Base-by-base conservation (phyloP, 2,888 invertebrate genomes). In the Callinectes sapidus region DNA sequence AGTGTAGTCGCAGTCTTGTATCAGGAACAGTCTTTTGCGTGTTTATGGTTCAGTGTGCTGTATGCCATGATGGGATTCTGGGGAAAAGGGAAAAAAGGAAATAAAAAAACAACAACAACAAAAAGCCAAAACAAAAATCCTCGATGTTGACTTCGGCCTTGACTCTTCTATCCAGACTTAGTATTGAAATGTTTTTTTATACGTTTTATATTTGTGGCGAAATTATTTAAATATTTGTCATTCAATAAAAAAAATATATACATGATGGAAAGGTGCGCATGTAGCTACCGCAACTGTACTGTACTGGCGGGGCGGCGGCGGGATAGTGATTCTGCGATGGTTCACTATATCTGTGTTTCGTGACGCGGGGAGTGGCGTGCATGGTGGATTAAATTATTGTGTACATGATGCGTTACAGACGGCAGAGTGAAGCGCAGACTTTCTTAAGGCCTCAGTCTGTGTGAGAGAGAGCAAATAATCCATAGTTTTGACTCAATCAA, bases 61-160 rank as follows among this genome's bases (percentile, higher is more conserved):
- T 81, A n/a, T 81, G 35, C 81, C 32, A 10, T 35, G 81, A 81
- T 81, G 32, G 81, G 81, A 81, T 81, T 81, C 81, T 81, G 35
- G 32, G 3, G 81, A 35, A 81, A 35, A 32, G n/a, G 35, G 61
- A 6, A 61, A 61, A 61, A 61, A 61, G 23, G 23, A 61, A 71
- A 71, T 71, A 71, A 71, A 71, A 71, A 28, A 71, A 71, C 1
- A 71, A n/a, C 2, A 71, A 71, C 1, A 71, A 81, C 35, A 32
- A 32, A 81, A 81, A 81, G 32, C 35, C n/a, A 35, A 23, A 32
- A 81, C 81, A 35, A 81, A 81, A 81, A 35, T 81, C n/a, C 81
- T 81, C 32, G 35, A 81, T 81, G 81, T 81, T 32, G n/a, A 32
- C 35, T 35, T 35, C 35, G n/a, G 35, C 81, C 35, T 35, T 81